phyloP scores from a whole-genome alignment of 2,888 invertebrate species.

The Lymantria dispar region DNA sequence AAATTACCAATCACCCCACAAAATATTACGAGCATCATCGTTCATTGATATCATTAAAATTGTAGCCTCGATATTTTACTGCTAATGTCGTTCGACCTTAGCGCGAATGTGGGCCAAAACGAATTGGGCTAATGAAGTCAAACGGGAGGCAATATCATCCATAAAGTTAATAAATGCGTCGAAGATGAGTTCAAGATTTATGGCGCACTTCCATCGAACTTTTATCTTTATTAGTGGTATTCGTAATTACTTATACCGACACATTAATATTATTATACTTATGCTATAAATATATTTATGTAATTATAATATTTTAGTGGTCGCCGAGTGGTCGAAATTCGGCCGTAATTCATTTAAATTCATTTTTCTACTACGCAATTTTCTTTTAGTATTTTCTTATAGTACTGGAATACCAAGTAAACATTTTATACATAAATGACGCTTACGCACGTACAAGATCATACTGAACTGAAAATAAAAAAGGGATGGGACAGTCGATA shows the following conservation, averaged over 20 bases:
- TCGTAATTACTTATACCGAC: not conserved
- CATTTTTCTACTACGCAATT: too few species aligned
- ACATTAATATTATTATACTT: not conserved
- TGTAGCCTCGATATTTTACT: not conserved
- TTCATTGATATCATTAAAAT: not conserved
- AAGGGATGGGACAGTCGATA: too few species aligned
- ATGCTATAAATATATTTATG: too few species aligned
- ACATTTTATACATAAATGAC: too few species aligned
- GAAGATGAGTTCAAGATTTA: slow-evolving; percentile 10
- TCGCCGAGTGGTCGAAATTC: too few species aligned
- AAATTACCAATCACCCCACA: not conserved
- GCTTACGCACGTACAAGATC: too few species aligned
- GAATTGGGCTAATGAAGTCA: slow-evolving; percentile 8
- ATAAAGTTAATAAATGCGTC: slow-evolving; percentile 8
- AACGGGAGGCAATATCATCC: slow-evolving; percentile 6
- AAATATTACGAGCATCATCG: not conserved
- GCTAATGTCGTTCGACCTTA: not conserved
- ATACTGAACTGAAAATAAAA: too few species aligned
- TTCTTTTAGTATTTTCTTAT: too few species aligned
- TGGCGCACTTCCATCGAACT: slow-evolving; percentile 1
- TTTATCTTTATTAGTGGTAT: slow-evolving; percentile 5
- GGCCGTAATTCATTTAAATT: too few species aligned
- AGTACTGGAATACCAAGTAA: too few species aligned
- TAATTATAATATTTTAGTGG: too few species aligned
- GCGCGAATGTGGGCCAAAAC: slow-evolving; percentile 1